Base-by-base conservation (phyloP, 2,888 invertebrate species). In the Zhuqinia jingwanae region DNA sequence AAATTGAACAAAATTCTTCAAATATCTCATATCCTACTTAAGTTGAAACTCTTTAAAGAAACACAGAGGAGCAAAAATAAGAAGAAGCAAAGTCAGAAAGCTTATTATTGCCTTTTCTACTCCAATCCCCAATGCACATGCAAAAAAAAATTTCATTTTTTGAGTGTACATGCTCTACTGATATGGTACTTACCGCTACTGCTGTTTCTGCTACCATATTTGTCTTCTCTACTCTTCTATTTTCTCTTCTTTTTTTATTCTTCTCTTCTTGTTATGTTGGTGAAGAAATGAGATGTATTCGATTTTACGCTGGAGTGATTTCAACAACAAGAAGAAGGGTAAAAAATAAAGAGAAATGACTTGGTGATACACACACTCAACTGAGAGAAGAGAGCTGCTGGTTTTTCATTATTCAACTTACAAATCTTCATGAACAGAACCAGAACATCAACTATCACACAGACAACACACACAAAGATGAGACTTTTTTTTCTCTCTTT, bases 231-330 rank as follows among this genome's bases (percentile, higher is more conserved):
- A 6, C 22, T 63, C 42, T 20, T 47, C 20, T 73, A 30, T 15
- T 70, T 73, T n/a, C 60, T 77, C 20, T 58, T 22, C 68, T 17
- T 20, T n/a, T 22, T 60, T 17, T 36, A 36, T 36, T 13, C 50
- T 79, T 25, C 22, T 77, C 42, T 60, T 60, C 17, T 36, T 65
- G 65, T 65, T 65, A 65, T 77, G 25, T 58, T 45, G 60, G 45
- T 25, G 47, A 45, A 76, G 53, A 85, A 86, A 81, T 77, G 81
- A 81, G 77, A 86, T 86, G 77, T 86, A 81, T 86, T 86, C 81
- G 86, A 86, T 86, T 86, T 86, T 86, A 77, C 81, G 77, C 58
- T 68, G 58, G 86, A 86, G 68, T 86, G 85, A 81, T 86, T 86
- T 86, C 65, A 22, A 53, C 83, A 50, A 42, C 56, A 11, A 70